Conservation (phyloP, 2,888 invertebrate species). For the Linnaemya tessellans region DNA sequence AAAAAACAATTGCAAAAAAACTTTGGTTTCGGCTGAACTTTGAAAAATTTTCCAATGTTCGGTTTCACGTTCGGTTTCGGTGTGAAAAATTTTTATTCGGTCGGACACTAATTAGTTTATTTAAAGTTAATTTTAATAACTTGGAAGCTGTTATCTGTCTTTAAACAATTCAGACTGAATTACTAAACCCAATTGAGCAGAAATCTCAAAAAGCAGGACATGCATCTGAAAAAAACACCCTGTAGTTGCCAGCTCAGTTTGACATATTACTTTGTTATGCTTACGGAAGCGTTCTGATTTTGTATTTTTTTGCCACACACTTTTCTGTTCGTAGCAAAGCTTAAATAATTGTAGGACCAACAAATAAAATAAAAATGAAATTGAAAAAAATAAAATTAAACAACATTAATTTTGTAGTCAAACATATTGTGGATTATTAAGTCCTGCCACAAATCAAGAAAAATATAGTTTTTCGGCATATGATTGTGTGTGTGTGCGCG, state of each 20-base stretch:
- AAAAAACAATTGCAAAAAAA: too few relatives aligned
- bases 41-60: too few relatives aligned
- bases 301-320: not conserved
- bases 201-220: too few relatives aligned
- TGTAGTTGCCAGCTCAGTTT: not conserved
- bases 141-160: too few relatives aligned
- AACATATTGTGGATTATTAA: constrained; percentile 46
- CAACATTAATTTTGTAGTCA: constrained; percentile 11
- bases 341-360: constrained; percentile 31
- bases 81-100: too few relatives aligned
- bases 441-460: constrained; percentile 26
- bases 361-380: not conserved
- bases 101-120: too few relatives aligned
- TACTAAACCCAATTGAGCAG: too few relatives aligned
- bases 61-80: too few relatives aligned
- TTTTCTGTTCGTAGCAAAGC: not conserved
- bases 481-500: constrained; percentile 1
- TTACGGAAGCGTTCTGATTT: constrained; percentile 44
- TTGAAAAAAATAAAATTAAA: not conserved
- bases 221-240: too few relatives aligned
- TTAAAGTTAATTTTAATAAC: too few relatives aligned
- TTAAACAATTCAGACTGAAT: too few relatives aligned
- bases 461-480: constrained; percentile 19
- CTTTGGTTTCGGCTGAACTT: too few relatives aligned
- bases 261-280: constrained; percentile 44